Evolutionary conservation across 2,113 vertebrate species (phyloP), one percentile per base, ranked within the genome.

Genomic region (Pomatostomus ruficeps): DNA sequence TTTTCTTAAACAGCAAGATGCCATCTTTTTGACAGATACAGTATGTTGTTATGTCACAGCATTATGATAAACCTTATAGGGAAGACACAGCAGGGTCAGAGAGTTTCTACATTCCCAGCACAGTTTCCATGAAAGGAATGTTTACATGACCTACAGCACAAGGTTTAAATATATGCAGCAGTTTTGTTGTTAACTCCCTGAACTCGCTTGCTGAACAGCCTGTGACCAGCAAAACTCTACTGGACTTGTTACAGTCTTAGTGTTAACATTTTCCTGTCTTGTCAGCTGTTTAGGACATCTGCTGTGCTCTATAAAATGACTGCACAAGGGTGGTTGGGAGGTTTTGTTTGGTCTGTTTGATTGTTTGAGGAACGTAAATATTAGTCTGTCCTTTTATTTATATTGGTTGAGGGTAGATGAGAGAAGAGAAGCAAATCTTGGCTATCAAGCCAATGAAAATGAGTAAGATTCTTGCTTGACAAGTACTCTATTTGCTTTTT

Each of bases 101-200:
- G 91, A 91, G 61, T 97, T 97, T 98, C 96, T 97, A 68, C 96
- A 96, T 97, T 98, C 96, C 97, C 96, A 97, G 91, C 84, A 93
- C 85, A 96, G 96, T 97, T 97, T 98, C 95, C 91, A 94, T 96
- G 96, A 95, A 95, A 96, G 95, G 96, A 98, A 97, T 97, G 97
- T 98, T 98, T 98, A 98, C 96, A 97, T 95, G 97, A 98, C 97
- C 97, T 17, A 18, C 76, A 88, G 93, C 52, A 0, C 95, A 96
- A 97, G 97, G 97, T 98, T 98, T 98, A 98, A 98, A 98, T 96
- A 95, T 94, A 98, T 96, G 97, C 97, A 96, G 95, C 95, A 84
- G 89, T 97, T 98, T 97, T 96, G 96, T 89, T 96, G 97, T 97
- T 98, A 98, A 97, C 96, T 98, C 97, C 76, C 93, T 97, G 97